Percentiles rank a stretch among this genome's conserved stretches.
These are phyloP conservation scores for Xanthorhoe designata DNA, from an alignment of 2,888 invertebrate species.

Conservation along the genomic window DNA sequence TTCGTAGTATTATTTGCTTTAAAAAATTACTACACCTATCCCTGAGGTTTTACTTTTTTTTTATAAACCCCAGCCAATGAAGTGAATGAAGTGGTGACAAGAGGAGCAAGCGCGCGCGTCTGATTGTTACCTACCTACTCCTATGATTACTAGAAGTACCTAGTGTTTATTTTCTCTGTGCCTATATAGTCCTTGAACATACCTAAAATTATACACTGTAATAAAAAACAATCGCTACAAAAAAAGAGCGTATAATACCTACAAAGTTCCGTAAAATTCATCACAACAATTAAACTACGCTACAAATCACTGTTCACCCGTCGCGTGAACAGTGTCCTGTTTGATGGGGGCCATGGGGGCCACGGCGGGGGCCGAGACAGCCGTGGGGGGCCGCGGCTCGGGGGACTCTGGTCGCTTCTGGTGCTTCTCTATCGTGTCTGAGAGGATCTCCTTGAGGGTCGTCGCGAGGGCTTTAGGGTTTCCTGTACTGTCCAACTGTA, in stretches of 20 bases:
- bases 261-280: constrained; percentile 53
- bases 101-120: too few relatives aligned
- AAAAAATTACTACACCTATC: too few relatives aligned
- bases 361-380: constrained; percentile 55
- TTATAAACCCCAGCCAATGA: too few relatives aligned
- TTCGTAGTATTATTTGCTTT: too few relatives aligned
- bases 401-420: constrained; percentile 51
- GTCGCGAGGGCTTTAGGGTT: constrained; percentile 74
- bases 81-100: too few relatives aligned
- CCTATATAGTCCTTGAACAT: background rate
- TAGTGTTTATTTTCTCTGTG: too few relatives aligned
- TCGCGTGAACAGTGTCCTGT: constrained; percentile 12
- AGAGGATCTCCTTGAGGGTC: constrained; percentile 73
- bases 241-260: constrained; percentile 47
- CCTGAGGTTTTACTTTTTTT: too few relatives aligned
- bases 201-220: background rate
- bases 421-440: constrained; percentile 70
- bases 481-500: constrained; percentile 73
- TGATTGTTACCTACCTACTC: too few relatives aligned
- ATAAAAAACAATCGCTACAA: constrained; percentile 3
- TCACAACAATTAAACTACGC: constrained; percentile 45
- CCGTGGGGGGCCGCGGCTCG: constrained; percentile 44
- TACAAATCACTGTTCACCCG: constrained; percentile 47
- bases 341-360: constrained; percentile 42
- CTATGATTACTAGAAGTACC: too few relatives aligned